phyloP scores from a whole-genome alignment of 2,113 vertebrate species.

The Platichthys stellatus region DNA sequence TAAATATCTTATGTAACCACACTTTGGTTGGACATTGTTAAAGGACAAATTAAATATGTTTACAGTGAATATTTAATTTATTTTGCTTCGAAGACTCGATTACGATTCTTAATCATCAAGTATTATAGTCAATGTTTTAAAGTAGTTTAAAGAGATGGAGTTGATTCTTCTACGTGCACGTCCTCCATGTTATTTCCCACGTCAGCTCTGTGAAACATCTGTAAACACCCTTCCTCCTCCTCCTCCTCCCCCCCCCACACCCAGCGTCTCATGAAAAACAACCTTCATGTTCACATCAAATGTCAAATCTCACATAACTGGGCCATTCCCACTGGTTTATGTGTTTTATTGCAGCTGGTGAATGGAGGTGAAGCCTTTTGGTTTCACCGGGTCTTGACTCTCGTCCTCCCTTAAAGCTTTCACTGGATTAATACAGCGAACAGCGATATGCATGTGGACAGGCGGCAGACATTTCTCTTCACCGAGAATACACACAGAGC shows the following conservation, averaged over 20 bases:
- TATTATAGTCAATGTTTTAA: neutral
- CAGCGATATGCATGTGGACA: neutral
- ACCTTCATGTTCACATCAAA: conserved; percentile 50
- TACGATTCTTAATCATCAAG: no score
- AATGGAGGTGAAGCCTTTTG: conserved; percentile 41
- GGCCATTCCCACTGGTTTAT: conserved; percentile 27
- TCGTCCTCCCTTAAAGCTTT: conserved; percentile 15
- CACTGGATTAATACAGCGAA: conserved; percentile 22
- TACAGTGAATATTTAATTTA: neutral
- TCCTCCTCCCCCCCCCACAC: neutral
- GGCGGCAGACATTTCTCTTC: conserved; percentile 4
- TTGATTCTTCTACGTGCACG: neutral
- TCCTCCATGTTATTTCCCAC: neutral
- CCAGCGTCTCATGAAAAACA: conserved; percentile 32
- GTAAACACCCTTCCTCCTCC: conserved; percentile 4
- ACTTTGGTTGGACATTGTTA: neutral
- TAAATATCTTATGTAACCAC: neutral
- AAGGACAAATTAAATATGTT: neutral
- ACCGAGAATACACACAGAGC: neutral
- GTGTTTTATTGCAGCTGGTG: conserved; percentile 44
- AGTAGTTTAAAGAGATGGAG: neutral
- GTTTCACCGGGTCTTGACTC: neutral
- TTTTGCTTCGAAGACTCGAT: no score
- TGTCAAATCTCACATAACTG: conserved; percentile 60
- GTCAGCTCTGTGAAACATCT: conserved; percentile 3